phyloP scores from a whole-genome alignment of 2,888 invertebrate genomes.

The Oxyscelio sp. region DNA sequence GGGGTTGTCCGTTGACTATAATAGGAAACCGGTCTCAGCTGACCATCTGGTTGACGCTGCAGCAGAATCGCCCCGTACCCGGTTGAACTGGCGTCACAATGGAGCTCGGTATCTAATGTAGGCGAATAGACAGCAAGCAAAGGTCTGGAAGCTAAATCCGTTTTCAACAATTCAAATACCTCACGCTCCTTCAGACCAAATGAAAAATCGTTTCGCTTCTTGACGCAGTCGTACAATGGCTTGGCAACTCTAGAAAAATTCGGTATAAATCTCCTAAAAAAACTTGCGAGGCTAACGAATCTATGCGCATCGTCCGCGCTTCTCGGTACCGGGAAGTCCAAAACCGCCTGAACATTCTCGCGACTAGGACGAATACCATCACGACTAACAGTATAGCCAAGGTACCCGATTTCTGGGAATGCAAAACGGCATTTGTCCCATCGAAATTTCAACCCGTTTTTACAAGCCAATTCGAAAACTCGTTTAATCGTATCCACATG shows the following conservation, averaged over 20 bases:
- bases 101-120: constrained; percentile 80
- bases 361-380: constrained; percentile 13
- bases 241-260: constrained; percentile 17
- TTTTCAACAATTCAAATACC: constrained; percentile 56
- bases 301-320: constrained; percentile 18
- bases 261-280: constrained; percentile 21
- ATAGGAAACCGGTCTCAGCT: constrained; percentile 78
- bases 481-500: not conserved
- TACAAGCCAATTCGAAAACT: not conserved
- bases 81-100: constrained; percentile 81
- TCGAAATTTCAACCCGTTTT: not conserved
- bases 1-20: constrained; percentile 80
- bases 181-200: constrained; percentile 44
- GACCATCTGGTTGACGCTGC: constrained; percentile 78
- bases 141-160: constrained; percentile 39
- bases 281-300: constrained; percentile 17
- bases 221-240: constrained; percentile 9
- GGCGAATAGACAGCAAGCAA: constrained; percentile 70
- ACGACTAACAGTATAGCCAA: constrained; percentile 6
- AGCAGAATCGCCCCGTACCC: constrained; percentile 82
- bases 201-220: constrained; percentile 61
- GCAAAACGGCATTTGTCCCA: constrained; percentile 12
- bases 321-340: not conserved
- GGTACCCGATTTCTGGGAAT: constrained; percentile 4
- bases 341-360: not conserved